Base-by-base conservation (phyloP, 2,888 invertebrate genomes). In the Dolomedes plantarius region DNA sequence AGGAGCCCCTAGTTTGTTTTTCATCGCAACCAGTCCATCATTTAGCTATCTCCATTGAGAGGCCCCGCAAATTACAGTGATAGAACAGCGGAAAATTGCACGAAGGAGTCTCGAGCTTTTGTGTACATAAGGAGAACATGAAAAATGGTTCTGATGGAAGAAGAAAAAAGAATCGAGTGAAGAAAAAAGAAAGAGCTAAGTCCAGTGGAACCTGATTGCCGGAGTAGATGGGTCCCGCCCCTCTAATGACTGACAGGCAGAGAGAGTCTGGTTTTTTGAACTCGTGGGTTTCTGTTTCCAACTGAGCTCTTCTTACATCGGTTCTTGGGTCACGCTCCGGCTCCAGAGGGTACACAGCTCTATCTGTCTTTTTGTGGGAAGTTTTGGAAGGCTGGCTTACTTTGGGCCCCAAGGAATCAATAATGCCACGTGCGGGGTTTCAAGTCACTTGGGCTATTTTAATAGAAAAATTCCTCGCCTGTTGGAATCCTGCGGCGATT, bases 61-160 rank as follows among this genome's bases (percentile, higher is more conserved):
- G 46, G 23, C 56, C 23, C 50, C 27, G 19, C 64, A 85, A 85
- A 85, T 85, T 85, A 85, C 83, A 73, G 71, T 85, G 77, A 85
- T 85, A 69, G 62, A 75, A 65, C 62, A 41, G 36, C 36, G 28
- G 77, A 77, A 77, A 85, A 85, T 77, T 77, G 56, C 72, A 76
- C 65, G 65, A 56, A 23, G 56, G 64, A 50, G 36, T 36, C 73
- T 50, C 29, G 23, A 68, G 71, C 83, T 73, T 85, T 85, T 85
- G 83, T 85, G 83, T 85, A 85, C 83, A 85, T 85, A 85, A 77
- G 81, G 68, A 74, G 72, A 56, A 69, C 82, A 85, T 85, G 83
- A 85, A 85, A 83, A 85, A 85, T 85, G 72, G 71, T 41, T 83
- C 71, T 76, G 32, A 65, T 31, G 32, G 19, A 67, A 32, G 29